Percentiles rank a stretch among this genome's conserved stretches.
phyloP scores from a whole-genome alignment of 2,888 invertebrate species.

The Leucoptera coffeella region DNA sequence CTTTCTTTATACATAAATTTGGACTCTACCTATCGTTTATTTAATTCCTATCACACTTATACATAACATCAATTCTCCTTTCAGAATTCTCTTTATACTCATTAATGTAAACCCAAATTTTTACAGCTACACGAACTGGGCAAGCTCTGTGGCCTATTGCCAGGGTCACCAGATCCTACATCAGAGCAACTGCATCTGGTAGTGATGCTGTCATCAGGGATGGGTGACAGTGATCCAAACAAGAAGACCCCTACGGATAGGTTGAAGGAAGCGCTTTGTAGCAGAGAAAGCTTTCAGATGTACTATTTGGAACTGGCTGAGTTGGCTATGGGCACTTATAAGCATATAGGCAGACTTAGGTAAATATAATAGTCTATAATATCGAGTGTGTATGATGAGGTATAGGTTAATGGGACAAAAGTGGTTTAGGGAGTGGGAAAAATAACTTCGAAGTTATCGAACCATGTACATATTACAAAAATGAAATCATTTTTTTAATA shows the following conservation, averaged over 20 bases:
- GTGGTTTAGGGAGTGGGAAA: no score
- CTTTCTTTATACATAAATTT: no score
- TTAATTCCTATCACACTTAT: no score
- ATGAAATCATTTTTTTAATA: no score
- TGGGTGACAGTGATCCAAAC: constrained; percentile 66
- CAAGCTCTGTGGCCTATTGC: constrained; percentile 84
- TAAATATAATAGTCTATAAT: no score
- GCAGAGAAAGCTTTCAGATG: constrained; percentile 81
- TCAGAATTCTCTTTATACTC: not conserved
- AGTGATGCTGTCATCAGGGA: constrained; percentile 84
- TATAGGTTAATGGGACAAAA: no score
- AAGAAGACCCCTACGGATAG: constrained; percentile 67
- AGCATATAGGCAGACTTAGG: constrained; percentile 77
- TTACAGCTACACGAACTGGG: constrained; percentile 76
- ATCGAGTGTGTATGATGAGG: no score
- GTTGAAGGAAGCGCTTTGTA: constrained; percentile 84
- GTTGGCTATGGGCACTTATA: constrained; percentile 92
- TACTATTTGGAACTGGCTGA: constrained; percentile 91
- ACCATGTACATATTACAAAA: no score
- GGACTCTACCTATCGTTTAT: no score
- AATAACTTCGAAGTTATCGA: no score
- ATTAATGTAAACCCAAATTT: constrained; percentile 1
- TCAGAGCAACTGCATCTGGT: constrained; percentile 88
- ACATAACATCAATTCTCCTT: not conserved
- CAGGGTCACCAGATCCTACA: constrained; percentile 67